Base-by-base conservation (phyloP, 1,140 invertebrate species). In the Triops longicaudatus region DNA sequence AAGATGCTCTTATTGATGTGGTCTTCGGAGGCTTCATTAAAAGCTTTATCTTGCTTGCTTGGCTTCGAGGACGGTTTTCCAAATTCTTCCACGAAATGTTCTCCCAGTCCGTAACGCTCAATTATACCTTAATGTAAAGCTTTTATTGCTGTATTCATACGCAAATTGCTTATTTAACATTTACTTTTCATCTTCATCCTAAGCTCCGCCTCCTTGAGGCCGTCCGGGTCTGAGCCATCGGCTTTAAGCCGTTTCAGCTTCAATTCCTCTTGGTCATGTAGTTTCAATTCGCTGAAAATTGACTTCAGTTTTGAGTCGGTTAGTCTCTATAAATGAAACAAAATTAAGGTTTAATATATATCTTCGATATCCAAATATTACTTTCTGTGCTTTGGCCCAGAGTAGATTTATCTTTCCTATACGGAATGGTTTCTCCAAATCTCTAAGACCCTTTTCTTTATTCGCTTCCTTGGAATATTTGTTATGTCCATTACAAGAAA, bases 211-310 rank as follows among this genome's bases (percentile, higher is more conserved):
- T 95, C 95, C 83, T 91, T 91, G 0, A 94, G 81, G 0, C 95
- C 95, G 82, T 93, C 93, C 82, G 93, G 91, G 84, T 97, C 95
- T 79, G 90, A 88, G 43, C 92, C 92, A 80, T 96, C 92, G 77
- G 89, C 87, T 81, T 91, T 93, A 0, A 92, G 82, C 81, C 91
- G 90, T 83, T 98, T 98, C 80, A 89, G 89, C 1, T 89, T 88
- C 14, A 95, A 85, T 86, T 97, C 94, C 83, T 96, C 91, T 86
- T 96, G 96, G 81, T 98, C 95, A 77, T 97, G 95, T 72, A 96
- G 88, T 85, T 93, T 94, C 0, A 98, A 83, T 82, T 97, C 95
- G 82, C 91, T 92, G 80, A 92, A 94, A 17, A 97, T 82, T 0
- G 92, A 93, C 81, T 93, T 93, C 7, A 97, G 83, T 83, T 96